Evolutionary conservation across 1,140 invertebrate species (phyloP), one percentile per base, ranked within the genome.

Genomic region (Nasonia longicornis): DNA sequence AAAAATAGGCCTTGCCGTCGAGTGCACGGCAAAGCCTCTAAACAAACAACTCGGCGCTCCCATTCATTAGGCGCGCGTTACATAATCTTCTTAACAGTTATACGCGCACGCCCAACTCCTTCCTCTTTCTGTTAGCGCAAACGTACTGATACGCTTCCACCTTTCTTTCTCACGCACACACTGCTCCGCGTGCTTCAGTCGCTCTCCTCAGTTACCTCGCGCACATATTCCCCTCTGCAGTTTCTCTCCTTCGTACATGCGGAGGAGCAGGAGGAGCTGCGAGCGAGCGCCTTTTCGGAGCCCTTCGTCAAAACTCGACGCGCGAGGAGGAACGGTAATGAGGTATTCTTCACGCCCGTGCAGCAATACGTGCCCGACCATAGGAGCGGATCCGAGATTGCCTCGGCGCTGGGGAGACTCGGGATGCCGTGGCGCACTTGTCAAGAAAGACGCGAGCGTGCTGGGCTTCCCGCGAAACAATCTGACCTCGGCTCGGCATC

Each of bases 311-410:
- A n/a, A 52, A n/a, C 42, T 20, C 45, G n/a, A 58, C 45, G n/a
- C 82, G 42, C 79, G 86, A 79, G 52, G 72, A 80, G 42, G 72
- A 66, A 66, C 64, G 64, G 29, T 80, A 80, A 69, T 63, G 69
- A 75, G 79, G 58, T 80, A 69, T 75, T 80, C 79, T 80, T 80
- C 72, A 75, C 79, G 66, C 45, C 26, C 8, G n/a, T 45, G 12
- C 12, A 58, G 63, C 42, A 52, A 80, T 75, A 80, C 72, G 72
- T 69, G 79, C 64, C 31, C 66, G 26, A 67, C 67, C 29, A 26
- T 35, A 31, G 42, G 2, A 35, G 42, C 69, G 42, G 38, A 71
- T 38, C 29, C 3, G 63, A 45, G 79, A 75, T 80, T 80, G 64
- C 74, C 69, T 74, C 11, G 38, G 31, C 52, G 66, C 48, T 2